phyloP scores from a whole-genome alignment of 2,888 invertebrate species.

The Lycophotia porphyrea region DNA sequence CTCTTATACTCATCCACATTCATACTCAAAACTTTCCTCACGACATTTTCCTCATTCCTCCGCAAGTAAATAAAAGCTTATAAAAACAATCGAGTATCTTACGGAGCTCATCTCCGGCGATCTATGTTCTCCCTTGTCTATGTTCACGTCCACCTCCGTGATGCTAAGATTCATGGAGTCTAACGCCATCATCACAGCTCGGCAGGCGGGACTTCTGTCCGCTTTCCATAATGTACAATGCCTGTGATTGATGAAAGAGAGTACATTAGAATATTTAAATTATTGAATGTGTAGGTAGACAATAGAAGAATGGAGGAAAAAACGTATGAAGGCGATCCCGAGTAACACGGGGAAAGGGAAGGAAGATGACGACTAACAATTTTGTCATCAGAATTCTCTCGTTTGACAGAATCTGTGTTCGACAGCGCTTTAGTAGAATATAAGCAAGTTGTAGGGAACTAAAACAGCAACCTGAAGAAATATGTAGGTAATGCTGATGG shows the following conservation, averaged over 20 bases:
- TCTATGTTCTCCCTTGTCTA: slow-evolving; percentile 80
- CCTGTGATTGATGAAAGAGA: slow-evolving; percentile 60
- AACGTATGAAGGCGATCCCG: background rate
- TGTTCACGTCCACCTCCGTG: slow-evolving; percentile 80
- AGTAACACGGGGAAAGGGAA: background rate
- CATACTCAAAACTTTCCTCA: too few species aligned
- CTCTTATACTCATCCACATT: too few species aligned
- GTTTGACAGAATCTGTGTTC: background rate
- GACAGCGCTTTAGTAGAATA: background rate
- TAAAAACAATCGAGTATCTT: slow-evolving; percentile 30
- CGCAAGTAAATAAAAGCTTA: background rate
- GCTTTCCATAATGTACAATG: slow-evolving; percentile 82
- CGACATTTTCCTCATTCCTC: background rate
- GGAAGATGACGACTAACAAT: background rate
- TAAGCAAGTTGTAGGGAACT: background rate
- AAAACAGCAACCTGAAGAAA: background rate
- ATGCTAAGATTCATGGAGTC: slow-evolving; percentile 82
- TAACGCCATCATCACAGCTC: slow-evolving; percentile 84
- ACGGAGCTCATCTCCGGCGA: slow-evolving; percentile 73
- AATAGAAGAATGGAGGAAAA: background rate
- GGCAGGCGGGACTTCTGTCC: slow-evolving; percentile 82
- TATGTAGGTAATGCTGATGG: background rate
- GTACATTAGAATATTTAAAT: background rate
- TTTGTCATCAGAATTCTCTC: background rate
- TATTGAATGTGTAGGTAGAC: background rate